Conservation (phyloP, 2,888 invertebrate species). For the Eubasilissa splendida region DNA sequence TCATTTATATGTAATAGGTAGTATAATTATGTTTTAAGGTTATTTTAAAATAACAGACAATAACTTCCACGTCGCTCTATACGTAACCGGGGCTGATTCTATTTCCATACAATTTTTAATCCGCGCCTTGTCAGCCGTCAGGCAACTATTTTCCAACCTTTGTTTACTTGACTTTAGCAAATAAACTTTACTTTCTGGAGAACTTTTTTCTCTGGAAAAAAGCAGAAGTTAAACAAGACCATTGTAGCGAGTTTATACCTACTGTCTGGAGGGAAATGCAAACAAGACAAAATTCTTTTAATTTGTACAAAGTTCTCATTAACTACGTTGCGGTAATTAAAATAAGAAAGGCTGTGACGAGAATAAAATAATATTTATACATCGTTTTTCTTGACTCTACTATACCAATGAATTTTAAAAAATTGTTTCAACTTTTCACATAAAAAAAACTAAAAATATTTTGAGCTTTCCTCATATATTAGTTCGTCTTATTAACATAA, state of each 20-base stretch:
- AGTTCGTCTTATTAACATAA: too few species aligned
- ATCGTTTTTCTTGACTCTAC: too few species aligned
- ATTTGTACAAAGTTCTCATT: not conserved
- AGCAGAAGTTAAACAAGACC: constrained; percentile 28
- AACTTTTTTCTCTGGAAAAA: constrained; percentile 31
- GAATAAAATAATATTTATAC: too few species aligned
- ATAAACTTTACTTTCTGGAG: constrained; percentile 31
- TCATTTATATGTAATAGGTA: too few species aligned
- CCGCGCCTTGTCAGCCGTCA: constrained; percentile 19
- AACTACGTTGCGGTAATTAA: not conserved
- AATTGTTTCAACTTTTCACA: too few species aligned
- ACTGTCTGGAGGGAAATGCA: not conserved
- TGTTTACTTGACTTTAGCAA: constrained; percentile 41
- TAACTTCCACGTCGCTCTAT: not conserved
- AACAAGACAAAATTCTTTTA: constrained; percentile 1
- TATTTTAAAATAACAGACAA: too few species aligned
- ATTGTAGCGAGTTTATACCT: constrained; percentile 9
- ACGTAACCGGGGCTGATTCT: constrained; percentile 12
- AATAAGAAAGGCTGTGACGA: too few species aligned
- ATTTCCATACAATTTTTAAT: constrained; percentile 44
- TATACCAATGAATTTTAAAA: too few species aligned
- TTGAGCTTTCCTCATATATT: too few species aligned
- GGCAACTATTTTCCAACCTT: constrained; percentile 40
- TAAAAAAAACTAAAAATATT: too few species aligned
- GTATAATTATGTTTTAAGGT: too few species aligned